Evolutionary conservation across 2,888 invertebrate species (phyloP), one percentile per base, ranked within the genome.

Genomic region (Anodontia alba): DNA sequence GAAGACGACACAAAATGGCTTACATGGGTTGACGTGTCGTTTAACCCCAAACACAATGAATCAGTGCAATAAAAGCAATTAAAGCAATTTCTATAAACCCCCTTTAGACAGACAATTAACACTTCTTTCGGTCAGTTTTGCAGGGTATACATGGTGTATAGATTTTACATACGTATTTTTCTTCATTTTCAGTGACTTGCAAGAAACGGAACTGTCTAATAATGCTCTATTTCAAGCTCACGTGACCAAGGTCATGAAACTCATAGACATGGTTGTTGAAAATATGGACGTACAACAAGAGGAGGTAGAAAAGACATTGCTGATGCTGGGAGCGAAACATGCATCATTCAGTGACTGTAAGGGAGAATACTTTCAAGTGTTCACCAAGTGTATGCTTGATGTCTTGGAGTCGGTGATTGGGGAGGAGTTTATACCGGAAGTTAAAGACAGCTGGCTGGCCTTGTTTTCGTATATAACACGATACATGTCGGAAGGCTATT

Each of bases 261-360:
- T 90, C 8, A 76, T 92, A 33, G 88, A 86, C 71, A 72, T 78
- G 15, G 85, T 93, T 20, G 89, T 92, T 17, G 90, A 91, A 33
- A 88, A 88, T 67, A 46, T 92, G 26, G 91, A 92, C 57, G 57
- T 73, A 15, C 87, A 89, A 31, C 86, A 83, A 49, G 83, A 82
- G 10, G 84, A 87, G 36, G 82, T 88, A 17, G 87, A 90, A 69
- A 87, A 89, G 36, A 78, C 81, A 2, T 78, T 92, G 54, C 76
- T 92, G 74, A 81, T 90, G 76, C 83, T 93, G 29, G 93, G 93
- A 33, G 92, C 92, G n/a, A 86, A 89, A 68, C 92, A 92, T 73
- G 93, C 90, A 23, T 86, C 89, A 20, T 88, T 91, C 26, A 83
- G 88, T 0, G 90, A 89, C 8, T 92, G 91, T 80, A 86, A 90